These are phyloP conservation scores for Monochamus alternatus DNA, from an alignment of 2,888 invertebrate species.

Conservation along the genomic window DNA sequence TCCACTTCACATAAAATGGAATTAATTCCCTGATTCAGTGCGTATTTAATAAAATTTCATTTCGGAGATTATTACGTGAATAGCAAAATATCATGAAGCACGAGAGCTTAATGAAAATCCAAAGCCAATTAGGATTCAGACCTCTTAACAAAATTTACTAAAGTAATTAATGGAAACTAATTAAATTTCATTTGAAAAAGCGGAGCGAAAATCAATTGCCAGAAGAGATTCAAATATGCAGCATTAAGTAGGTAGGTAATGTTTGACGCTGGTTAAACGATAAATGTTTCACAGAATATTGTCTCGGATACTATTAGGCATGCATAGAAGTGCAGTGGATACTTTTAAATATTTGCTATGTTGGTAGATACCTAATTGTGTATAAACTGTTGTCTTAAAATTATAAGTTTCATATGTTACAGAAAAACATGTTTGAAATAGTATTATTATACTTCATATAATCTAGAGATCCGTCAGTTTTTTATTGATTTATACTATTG, in stretches of 20 bases:
- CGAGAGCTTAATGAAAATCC: slow-evolving; percentile 53
- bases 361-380: too few relatives aligned
- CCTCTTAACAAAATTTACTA: slow-evolving; percentile 53
- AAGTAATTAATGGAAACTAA: slow-evolving; percentile 56
- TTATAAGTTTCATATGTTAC: too few relatives aligned
- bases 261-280: not conserved
- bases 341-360: too few relatives aligned
- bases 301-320: too few relatives aligned
- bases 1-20: slow-evolving; percentile 25
- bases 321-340: not conserved
- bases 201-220: slow-evolving; percentile 20
- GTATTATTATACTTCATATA: too few relatives aligned
- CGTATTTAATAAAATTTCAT: slow-evolving; percentile 40
- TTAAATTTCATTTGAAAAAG: slow-evolving; percentile 53
- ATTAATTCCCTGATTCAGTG: slow-evolving; percentile 31
- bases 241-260: not conserved
- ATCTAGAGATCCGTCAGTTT: too few relatives aligned
- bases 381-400: too few relatives aligned
- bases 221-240: not conserved
- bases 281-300: too few relatives aligned
- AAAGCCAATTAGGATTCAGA: slow-evolving; percentile 52
- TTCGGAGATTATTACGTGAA: slow-evolving; percentile 47
- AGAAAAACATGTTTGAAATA: too few relatives aligned
- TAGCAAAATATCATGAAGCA: slow-evolving; percentile 45
- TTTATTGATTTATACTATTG: too few relatives aligned